phyloP scores from a whole-genome alignment of 2,888 invertebrate genomes.

The Brachynemurus nebulosus region DNA sequence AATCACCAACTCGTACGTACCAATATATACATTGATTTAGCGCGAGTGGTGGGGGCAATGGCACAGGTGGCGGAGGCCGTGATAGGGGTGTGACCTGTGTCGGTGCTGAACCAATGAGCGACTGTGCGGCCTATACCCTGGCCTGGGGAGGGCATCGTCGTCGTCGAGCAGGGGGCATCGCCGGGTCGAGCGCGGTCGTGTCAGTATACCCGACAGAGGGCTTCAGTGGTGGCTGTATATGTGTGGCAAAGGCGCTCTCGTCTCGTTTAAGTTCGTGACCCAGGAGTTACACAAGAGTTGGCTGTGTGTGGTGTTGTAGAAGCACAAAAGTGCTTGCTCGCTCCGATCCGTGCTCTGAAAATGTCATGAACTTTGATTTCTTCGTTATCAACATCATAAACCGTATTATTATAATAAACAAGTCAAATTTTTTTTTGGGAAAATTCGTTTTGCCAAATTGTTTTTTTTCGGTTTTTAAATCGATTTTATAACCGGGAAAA shows the following conservation, averaged over 20 bases:
- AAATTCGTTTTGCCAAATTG: too few species aligned
- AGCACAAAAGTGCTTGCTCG: not conserved
- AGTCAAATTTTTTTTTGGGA: too few species aligned
- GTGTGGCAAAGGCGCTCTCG: not conserved
- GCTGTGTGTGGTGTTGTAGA: not conserved
- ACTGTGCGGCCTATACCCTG: not conserved
- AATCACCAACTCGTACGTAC: too few species aligned
- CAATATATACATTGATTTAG: too few species aligned
- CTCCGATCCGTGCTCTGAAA: not conserved
- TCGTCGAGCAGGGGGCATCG: not conserved
- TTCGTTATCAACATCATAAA: too few species aligned
- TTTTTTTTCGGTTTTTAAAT: too few species aligned
- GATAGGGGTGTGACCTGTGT: not conserved
- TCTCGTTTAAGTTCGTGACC: constrained; percentile 4
- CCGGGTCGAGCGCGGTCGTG: constrained; percentile 6
- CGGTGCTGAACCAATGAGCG: constrained; percentile 1
- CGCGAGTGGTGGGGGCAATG: too few species aligned
- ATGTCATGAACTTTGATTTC: constrained; percentile 1
- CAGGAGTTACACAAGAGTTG: not conserved
- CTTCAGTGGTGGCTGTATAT: constrained; percentile 2
- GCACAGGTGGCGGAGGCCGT: not conserved
- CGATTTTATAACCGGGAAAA: too few species aligned
- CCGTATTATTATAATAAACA: too few species aligned
- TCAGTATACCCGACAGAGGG: constrained; percentile 7
- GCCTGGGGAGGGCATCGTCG: not conserved